These are phyloP conservation scores for Cairina moschata DNA, from an alignment of 2,113 vertebrate species.

Conservation along the genomic window DNA sequence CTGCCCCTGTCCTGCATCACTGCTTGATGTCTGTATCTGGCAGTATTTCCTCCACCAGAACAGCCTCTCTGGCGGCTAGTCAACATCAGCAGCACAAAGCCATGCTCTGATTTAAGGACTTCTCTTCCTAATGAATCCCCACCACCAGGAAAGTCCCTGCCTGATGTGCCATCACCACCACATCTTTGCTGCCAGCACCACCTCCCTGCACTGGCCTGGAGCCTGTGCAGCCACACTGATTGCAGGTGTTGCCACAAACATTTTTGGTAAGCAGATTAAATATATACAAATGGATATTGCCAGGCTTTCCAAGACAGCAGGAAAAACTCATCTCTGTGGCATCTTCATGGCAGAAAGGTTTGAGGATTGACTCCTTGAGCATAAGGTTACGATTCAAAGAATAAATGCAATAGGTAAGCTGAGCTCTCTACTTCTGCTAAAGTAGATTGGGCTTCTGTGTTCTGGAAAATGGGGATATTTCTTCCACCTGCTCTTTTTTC, in stretches of 20 bases:
- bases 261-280: background rate
- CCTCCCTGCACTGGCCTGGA: accelerated
- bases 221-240: background rate
- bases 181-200: background rate
- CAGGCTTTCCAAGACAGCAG: background rate
- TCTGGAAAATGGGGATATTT: background rate
- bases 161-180: background rate
- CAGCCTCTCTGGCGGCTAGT: background rate
- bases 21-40: background rate
- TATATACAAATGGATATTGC: background rate
- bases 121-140: background rate
- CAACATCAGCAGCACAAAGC: background rate
- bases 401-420: background rate
- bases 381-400: background rate
- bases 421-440: background rate
- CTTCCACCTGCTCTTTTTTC: background rate
- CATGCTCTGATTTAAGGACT: background rate
- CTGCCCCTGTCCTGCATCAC: background rate
- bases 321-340: background rate
- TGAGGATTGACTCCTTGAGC: background rate
- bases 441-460: background rate
- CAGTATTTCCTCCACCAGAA: background rate
- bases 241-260: background rate
- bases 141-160: background rate
- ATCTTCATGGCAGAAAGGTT: background rate